phyloP scores from a whole-genome alignment of 2,113 vertebrate genomes.

The Paradoxurus hermaphroditus region DNA sequence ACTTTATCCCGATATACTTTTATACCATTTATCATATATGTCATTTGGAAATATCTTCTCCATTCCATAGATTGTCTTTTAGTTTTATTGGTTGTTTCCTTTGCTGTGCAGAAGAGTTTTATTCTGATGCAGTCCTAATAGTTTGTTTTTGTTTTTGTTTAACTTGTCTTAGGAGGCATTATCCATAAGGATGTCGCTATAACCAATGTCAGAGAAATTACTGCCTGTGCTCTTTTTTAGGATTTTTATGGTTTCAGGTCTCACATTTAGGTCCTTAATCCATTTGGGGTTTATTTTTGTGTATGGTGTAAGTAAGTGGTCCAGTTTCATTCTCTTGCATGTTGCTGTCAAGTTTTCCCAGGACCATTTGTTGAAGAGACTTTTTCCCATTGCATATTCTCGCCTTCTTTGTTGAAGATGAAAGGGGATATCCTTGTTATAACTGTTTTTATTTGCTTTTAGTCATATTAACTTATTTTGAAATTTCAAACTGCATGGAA shows the following conservation, averaged over 20 bases:
- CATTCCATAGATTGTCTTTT: neutral
- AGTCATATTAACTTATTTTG: neutral
- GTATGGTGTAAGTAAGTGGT: neutral
- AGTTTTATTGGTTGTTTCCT: neutral
- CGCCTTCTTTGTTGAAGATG: neutral
- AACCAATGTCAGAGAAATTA: neutral
- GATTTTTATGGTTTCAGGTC: neutral
- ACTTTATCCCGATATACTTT: neutral
- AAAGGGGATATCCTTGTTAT: neutral
- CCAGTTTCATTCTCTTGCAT: neutral
- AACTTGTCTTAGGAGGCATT: neutral
- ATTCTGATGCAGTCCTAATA: neutral
- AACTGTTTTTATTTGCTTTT: slow-evolving; percentile 5
- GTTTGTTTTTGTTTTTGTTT: neutral
- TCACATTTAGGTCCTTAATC: neutral
- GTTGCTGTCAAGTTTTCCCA: neutral
- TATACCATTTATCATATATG: neutral
- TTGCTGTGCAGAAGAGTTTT: neutral
- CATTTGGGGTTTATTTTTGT: neutral
- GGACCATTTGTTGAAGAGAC: neutral
- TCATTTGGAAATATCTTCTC: neutral
- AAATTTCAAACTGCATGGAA: slow-evolving; percentile 21
- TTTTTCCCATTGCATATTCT: neutral
- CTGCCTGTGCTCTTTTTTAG: neutral
- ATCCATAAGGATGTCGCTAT: neutral